Base-by-base conservation (phyloP, 2,888 invertebrate species). In the Fissipunctia ypsillon region DNA sequence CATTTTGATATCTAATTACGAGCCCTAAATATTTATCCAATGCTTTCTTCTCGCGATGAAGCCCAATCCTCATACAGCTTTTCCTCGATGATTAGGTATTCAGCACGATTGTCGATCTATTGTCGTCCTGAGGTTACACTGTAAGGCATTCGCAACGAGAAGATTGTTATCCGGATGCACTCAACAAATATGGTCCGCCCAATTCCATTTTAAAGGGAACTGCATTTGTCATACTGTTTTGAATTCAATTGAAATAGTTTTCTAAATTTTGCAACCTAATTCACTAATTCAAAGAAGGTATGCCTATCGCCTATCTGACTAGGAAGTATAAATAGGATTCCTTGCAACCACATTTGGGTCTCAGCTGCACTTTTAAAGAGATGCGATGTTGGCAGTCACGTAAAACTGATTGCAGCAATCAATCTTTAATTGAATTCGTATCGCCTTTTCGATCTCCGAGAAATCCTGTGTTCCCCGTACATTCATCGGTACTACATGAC, bases 391-490 rank as follows among this genome's bases (percentile, higher is more conserved):
- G 73, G 87, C 83, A 80, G 81, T 76, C 83, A 86, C 83, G 83
- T 85, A 76, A 88, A 90, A 88, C 86, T 89, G 90, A 92, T 90
- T 87, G 87, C 83, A 77, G 92, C 89, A 89, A 94, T 94, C 92
- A 94, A 93, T 93, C 93, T 93, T 93, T 93, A 91, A 93, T 94
- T 93, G 92, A 93, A 92, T 90, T 89, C 89, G 88, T 91, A 91
- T 92, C 90, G 89, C 87, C 88, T 89, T 87, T 90, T 93, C 91
- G 88, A 91, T 90, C 90, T 89, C 84, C 78, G 77, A 87, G 90
- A 91, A 89, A 88, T 73, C 67, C 73, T 78, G 74, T 60, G 76
- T 64, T 75, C 76, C 83, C 78, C 71, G 69, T 77, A 73, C 65
- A 64, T 78, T 76, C 66, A 69, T 74, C 56, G 66, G 56, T 73